Conservation (phyloP, 2,888 invertebrate genomes). For the Ariolimax columbianus region DNA sequence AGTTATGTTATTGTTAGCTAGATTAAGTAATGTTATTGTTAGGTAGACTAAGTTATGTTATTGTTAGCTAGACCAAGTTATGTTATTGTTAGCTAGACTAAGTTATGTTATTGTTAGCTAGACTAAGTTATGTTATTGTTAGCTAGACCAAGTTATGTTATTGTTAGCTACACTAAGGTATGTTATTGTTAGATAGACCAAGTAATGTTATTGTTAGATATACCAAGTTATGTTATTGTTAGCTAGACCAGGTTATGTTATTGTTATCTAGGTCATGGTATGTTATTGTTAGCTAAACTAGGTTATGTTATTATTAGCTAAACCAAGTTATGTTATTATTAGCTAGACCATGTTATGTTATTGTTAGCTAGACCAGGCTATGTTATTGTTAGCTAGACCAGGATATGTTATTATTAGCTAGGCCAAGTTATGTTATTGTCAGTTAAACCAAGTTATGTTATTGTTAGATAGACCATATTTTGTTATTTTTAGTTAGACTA, state of each 20-base stretch:
- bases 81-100: neutral
- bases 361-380: neutral
- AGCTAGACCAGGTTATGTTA: too few species aligned
- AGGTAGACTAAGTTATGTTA: neutral
- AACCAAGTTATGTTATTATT: neutral
- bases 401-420: neutral
- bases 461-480: neutral
- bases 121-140: neutral
- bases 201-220: neutral
- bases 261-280: neutral
- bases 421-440: neutral
- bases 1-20: too few species aligned
- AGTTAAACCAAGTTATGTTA: neutral
- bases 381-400: neutral
- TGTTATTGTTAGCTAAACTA: neutral
- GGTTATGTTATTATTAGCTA: neutral
- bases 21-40: too few species aligned
- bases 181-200: neutral
- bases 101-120: neutral
- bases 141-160: neutral
- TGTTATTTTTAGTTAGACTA: neutral
- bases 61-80: neutral
- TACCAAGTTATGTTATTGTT: neutral
- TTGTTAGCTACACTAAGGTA: neutral
- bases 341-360: neutral